Conservation (phyloP, 2,113 vertebrate genomes). For the Phrynocephalus versicolor region DNA sequence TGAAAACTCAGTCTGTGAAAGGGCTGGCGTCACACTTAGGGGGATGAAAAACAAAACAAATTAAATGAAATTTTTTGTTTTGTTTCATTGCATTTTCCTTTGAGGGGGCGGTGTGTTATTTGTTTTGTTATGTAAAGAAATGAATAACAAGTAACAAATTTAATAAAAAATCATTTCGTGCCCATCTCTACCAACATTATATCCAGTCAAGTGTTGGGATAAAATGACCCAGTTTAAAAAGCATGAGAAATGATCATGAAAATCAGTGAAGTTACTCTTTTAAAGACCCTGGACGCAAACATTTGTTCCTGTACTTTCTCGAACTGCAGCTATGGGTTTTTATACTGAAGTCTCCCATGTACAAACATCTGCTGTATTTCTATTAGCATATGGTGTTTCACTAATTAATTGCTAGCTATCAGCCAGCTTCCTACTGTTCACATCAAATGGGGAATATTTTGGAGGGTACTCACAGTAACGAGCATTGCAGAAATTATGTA, state of each 20-base stretch:
- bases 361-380: slow-evolving; percentile 59
- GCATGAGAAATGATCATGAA: slow-evolving; percentile 23
- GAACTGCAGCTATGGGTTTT: slow-evolving; percentile 51
- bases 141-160: too few species aligned
- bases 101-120: too few species aligned
- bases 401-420: slow-evolving; percentile 69
- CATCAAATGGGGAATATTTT: slow-evolving; percentile 53
- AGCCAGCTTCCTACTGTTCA: slow-evolving; percentile 52
- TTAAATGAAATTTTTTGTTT: too few species aligned
- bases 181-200: neutral
- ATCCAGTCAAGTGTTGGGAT: neutral
- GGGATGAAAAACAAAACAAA: too few species aligned
- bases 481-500: slow-evolving; percentile 27
- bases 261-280: slow-evolving; percentile 23
- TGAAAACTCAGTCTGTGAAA: too few species aligned
- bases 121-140: too few species aligned
- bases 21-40: too few species aligned
- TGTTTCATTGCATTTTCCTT: too few species aligned
- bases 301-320: slow-evolving; percentile 44
- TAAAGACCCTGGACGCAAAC: slow-evolving; percentile 32
- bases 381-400: slow-evolving; percentile 64
- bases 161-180: too few species aligned
- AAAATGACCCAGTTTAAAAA: neutral
- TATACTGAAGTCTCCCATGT: slow-evolving; percentile 36
- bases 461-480: slow-evolving; percentile 25